Conservation (phyloP, 2,797 vertebrate genomes). For the Gymnothorax javanicus region DNA sequence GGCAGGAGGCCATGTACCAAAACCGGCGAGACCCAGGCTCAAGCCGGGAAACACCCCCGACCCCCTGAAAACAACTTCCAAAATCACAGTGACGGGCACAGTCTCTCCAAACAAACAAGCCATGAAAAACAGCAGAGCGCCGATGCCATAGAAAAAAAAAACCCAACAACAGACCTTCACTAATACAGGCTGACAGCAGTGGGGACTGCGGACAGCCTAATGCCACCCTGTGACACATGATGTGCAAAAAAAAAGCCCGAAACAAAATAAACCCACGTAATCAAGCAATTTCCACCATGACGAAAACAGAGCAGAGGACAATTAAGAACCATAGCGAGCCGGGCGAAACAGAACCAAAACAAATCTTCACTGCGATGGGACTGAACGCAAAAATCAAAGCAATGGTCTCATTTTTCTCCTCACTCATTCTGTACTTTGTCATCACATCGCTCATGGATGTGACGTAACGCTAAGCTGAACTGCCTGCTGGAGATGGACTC, state of each 20-base stretch:
- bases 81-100: neutral
- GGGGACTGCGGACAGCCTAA: neutral
- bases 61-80: neutral
- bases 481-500: neutral
- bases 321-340: neutral
- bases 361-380: neutral
- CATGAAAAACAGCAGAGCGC: neutral
- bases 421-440: neutral
- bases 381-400: neutral
- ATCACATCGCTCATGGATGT: neutral
- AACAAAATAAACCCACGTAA: neutral
- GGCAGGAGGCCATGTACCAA: neutral
- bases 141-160: neutral
- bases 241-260: neutral
- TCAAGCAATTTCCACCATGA: conserved; percentile 3
- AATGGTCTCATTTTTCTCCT: neutral
- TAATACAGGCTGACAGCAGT: neutral
- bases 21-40: conserved; percentile 3
- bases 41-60: neutral
- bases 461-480: neutral
- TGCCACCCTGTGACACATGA: neutral
- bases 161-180: neutral
- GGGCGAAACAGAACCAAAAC: neutral
- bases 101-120: neutral
- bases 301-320: neutral